These are phyloP conservation scores for Macropis europaea DNA, from an alignment of 2,888 invertebrate genomes.

Conservation along the genomic window DNA sequence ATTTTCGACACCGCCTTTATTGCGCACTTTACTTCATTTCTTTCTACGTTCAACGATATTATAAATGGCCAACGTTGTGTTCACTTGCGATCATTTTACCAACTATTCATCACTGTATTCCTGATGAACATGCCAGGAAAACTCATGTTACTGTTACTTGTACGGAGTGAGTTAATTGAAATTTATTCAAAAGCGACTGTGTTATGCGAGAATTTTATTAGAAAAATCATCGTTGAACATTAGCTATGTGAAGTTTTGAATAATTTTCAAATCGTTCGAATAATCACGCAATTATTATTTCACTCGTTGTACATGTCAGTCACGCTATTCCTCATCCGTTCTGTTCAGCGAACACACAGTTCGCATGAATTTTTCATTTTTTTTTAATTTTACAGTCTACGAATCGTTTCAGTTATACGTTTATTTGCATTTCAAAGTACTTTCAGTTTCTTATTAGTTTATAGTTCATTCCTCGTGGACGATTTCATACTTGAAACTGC, in stretches of 20 bases:
- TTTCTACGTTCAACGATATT: not conserved
- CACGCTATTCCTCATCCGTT: not conserved
- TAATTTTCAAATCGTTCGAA: not conserved
- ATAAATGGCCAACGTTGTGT: not conserved
- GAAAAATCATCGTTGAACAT: not conserved
- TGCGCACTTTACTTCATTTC: conserved; percentile 11
- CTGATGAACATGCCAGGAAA: not conserved
- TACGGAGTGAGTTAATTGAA: not conserved
- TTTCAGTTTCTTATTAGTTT: conserved; percentile 11
- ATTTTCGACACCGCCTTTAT: conserved; percentile 23
- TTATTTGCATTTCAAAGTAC: not conserved
- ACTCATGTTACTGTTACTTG: not conserved
- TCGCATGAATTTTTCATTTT: conserved; percentile 2
- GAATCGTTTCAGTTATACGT: not conserved
- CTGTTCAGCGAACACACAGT: not conserved
- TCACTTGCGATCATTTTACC: not conserved
- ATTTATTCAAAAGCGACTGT: not conserved
- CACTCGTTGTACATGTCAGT: not conserved
- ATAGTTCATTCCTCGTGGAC: not conserved
- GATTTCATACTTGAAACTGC: not conserved
- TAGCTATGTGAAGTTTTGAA: not conserved
- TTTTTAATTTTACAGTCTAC: not conserved
- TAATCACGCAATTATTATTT: conserved; percentile 22
- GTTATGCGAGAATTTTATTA: not conserved
- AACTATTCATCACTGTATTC: not conserved